Percentiles rank a stretch among this genome's conserved stretches.
Conservation (phyloP, 2,888 invertebrate genomes). For the Rutpela maculata region DNA sequence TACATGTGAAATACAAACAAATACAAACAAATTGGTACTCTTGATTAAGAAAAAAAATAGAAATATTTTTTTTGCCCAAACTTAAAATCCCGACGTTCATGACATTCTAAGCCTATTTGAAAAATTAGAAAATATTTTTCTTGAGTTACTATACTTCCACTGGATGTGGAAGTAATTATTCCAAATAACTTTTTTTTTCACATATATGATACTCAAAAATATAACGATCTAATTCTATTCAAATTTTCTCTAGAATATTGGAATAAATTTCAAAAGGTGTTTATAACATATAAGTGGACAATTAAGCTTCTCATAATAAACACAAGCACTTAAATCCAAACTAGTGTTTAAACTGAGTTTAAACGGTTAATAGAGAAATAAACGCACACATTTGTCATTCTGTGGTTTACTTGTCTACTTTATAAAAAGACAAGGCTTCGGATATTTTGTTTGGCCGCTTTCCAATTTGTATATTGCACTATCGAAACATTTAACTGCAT, state of each 20-base stretch:
- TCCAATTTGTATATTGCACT: conserved; percentile 66
- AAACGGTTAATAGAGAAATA: conserved; percentile 63
- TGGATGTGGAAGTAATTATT: too few species aligned
- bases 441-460: conserved; percentile 65
- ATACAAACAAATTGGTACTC: too few species aligned
- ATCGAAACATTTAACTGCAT: conserved; percentile 61
- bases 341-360: conserved; percentile 47
- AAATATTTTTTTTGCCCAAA: too few species aligned
- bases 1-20: too few species aligned
- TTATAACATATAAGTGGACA: neutral
- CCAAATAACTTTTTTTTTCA: too few species aligned
- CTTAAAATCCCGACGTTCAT: too few species aligned
- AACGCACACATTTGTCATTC: conserved; percentile 67
- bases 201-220: neutral
- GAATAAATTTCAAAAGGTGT: neutral
- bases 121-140: too few species aligned
- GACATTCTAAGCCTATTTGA: too few species aligned
- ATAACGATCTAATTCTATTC: neutral
- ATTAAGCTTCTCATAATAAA: conserved; percentile 26
- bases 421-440: conserved; percentile 58
- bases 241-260: neutral
- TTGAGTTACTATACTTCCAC: too few species aligned
- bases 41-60: too few species aligned
- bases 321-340: conserved; percentile 46
- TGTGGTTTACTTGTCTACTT: conserved; percentile 59